These are phyloP conservation scores for Miniopterus natalensis DNA, from an alignment of 2,113 vertebrate species.

Conservation along the genomic window DNA sequence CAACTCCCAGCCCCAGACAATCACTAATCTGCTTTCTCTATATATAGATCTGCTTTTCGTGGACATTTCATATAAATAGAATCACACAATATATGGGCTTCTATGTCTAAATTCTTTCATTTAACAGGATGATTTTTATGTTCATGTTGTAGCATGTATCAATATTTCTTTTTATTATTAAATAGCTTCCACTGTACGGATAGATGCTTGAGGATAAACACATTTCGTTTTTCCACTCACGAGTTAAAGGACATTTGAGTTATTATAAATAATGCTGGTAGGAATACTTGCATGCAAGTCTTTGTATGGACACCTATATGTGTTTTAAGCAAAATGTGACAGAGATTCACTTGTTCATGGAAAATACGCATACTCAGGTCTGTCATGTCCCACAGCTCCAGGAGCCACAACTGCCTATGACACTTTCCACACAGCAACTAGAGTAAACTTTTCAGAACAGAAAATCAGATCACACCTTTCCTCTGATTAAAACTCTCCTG, in stretches of 20 bases:
- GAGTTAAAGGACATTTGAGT: background rate
- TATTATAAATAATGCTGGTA: background rate
- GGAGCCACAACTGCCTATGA: background rate
- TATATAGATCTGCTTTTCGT: constrained; percentile 23
- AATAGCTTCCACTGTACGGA: background rate
- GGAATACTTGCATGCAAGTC: background rate
- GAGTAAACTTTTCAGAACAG: background rate
- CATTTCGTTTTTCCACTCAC: background rate
- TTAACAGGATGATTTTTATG: background rate
- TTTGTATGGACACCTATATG: background rate
- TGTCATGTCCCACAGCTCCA: background rate
- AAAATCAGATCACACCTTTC: background rate
- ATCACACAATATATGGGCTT: background rate
- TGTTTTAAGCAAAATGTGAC: background rate
- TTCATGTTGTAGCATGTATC: background rate
- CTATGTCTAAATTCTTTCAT: background rate
- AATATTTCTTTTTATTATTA: background rate
- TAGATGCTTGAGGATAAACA: background rate
- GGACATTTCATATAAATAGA: constrained; percentile 23
- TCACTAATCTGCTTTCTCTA: constrained; percentile 25
- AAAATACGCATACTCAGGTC: background rate
- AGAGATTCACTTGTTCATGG: background rate
- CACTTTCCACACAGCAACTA: background rate
- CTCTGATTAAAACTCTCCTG: background rate
- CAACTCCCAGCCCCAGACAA: background rate